These are phyloP conservation scores for Cacatua alba DNA, from an alignment of 2,113 vertebrate species.

Conservation along the genomic window DNA sequence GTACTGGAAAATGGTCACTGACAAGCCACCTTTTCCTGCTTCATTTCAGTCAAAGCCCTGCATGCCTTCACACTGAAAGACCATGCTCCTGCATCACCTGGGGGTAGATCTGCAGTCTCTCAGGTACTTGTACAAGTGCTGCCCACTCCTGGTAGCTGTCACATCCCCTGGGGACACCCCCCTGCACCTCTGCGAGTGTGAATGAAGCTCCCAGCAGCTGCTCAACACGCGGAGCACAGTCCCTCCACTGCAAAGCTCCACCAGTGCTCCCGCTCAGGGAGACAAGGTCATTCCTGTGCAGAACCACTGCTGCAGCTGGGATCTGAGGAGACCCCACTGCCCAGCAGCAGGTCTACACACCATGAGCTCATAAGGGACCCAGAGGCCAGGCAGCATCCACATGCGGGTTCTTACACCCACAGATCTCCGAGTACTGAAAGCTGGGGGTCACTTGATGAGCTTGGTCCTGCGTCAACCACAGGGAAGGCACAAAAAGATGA, in stretches of 20 bases:
- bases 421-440: background rate
- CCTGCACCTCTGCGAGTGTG: background rate
- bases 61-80: background rate
- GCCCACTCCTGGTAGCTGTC: background rate
- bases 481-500: background rate
- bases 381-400: fast-evolving
- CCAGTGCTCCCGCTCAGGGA: background rate
- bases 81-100: background rate
- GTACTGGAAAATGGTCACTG: background rate
- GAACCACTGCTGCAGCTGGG: background rate
- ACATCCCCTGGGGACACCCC: background rate
- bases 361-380: fast-evolving
- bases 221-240: fast-evolving
- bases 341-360: background rate
- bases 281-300: background rate
- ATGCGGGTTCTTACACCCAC: background rate
- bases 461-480: background rate
- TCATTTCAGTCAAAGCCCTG: background rate
- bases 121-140: background rate
- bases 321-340: too few species aligned
- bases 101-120: background rate
- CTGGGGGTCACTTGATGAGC: background rate
- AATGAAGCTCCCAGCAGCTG: background rate
- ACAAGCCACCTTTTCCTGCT: background rate
- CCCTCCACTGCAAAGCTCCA: background rate